Evolutionary conservation across 2,113 vertebrate genomes (phyloP).

Genomic region (Alligator sinensis): DNA sequence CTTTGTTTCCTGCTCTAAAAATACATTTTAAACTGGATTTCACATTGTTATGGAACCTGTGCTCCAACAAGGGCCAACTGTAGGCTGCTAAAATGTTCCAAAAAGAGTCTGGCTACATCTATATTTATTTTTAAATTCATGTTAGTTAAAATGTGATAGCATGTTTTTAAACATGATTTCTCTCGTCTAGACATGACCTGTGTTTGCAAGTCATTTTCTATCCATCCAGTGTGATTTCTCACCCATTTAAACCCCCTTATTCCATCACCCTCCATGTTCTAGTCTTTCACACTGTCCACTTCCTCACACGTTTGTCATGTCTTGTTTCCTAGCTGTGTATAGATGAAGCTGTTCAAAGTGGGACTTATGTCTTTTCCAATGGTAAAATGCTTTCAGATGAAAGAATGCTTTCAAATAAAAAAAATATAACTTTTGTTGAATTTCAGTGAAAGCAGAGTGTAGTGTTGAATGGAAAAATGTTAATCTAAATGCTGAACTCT

Average conservation of each 20-base stretch:
- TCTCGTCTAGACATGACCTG: background rate
- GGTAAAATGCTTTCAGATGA: background rate
- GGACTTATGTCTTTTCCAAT: background rate
- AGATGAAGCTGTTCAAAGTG: background rate
- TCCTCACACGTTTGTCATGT: background rate
- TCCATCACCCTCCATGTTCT: background rate
- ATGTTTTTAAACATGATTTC: background rate
- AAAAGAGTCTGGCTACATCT: background rate
- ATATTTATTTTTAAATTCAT: background rate
- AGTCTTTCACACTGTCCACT: background rate
- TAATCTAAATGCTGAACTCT: background rate
- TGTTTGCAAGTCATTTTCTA: background rate
- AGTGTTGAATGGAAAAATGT: background rate
- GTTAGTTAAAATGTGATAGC: background rate
- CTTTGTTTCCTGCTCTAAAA: background rate
- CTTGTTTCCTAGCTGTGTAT: background rate
- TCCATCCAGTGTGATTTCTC: accelerated
- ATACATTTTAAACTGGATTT: background rate
- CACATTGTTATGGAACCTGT: background rate
- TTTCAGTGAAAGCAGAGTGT: background rate
- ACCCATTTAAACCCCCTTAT: background rate
- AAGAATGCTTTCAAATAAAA: background rate
- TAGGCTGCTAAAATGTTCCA: background rate
- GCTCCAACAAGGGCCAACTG: background rate
- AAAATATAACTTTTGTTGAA: background rate